Base-by-base conservation (phyloP, 2,113 vertebrate species). In the Athene noctua region DNA sequence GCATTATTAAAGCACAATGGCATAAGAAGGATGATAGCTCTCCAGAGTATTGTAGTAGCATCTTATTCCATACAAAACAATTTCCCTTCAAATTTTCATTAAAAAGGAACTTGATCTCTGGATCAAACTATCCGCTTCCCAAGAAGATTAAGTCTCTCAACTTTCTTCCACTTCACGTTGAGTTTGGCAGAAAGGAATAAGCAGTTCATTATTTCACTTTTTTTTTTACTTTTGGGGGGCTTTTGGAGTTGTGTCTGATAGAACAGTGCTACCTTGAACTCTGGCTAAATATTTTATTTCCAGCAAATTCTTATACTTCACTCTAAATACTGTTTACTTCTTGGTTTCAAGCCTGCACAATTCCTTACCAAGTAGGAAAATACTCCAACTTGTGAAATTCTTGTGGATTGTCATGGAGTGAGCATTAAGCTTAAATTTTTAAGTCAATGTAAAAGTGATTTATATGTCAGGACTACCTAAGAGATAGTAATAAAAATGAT, bases 41-140 rank as follows among this genome's bases (percentile, higher is more conserved):
- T 92, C 44, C 40, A 75, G 54, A 82, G 36, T n/a, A 29, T 42
- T 75, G 57, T 36, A 82, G 40, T 40, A 79, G 44, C 9, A 0
- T 65, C 52, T 16, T 81, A 54, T 74, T 95, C 81, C 58, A 49
- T 49, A 40, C 61, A 70, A 94, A 92, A 54, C 74, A 79, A 77
- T 88, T 93, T 93, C 84, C 93, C 42, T 73, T 96, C 36, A 58
- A 30, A 67, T 91, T 84, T 70, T 92, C 61, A 58, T 73, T 68
- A 68, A 83, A 81, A 42, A 44, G 15, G 42, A 97, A 38, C 49
- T 71, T 88, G 61, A 92, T 87, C 74, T 91, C 71, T 75, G 70
- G 67, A 78, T 82, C 79, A 84, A 91, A 30, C 79, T 57, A 5
- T 92, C 55, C 77, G 30, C 65, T 94, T 82, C 57, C n/a, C 42